Evolutionary conservation across 2,113 vertebrate species (phyloP), one percentile per base, ranked within the genome.

Genomic region (Burhinus oedicnemus): DNA sequence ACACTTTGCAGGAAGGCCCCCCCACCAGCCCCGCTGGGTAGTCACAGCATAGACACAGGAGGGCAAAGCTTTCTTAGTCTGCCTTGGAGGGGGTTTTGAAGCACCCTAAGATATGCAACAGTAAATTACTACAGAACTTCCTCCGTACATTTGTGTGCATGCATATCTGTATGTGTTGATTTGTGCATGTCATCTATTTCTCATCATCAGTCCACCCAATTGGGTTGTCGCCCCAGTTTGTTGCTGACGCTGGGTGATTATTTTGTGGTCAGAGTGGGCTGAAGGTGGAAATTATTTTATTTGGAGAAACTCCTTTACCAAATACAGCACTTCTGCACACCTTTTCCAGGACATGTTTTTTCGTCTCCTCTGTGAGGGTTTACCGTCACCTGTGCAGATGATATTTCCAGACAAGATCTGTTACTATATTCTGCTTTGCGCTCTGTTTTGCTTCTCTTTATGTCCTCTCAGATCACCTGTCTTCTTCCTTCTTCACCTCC

Each of bases 131-230:
- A 36, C 45, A 54, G 38, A 58, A 68, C 32, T 75, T 60, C 27
- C 55, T 54, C 22, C 2, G 1, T 12, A 27, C 8, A 1, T 44
- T 65, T 34, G 4, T 38, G 58, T 44, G 11, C 0, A 0, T 55
- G 45, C 42, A 3, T 49, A 10, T 34, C 44, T 11, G 19, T 61
- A 21, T 27, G n/a, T 32, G 61, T 64, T 45, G 29, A 42, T 58
- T 79, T 64, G 27, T 64, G 12, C 17, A 4, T 6, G 20, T 23
- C 8, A 16, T 54, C 38, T 57, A 1, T 75, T 80, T 84, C 52
- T 51, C 32, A 32, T 20, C 20, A 23, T 51, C 10, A n/a, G 18
- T 44, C 27, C 15, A 40, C n/a, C 36, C n/a, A 40, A 49, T 1
- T 15, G 14, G 22, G 32, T n/a, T 70, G 32, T 26, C 77, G 70